Percentiles rank a stretch among this genome's conserved stretches.
phyloP scores from a whole-genome alignment of 2,888 invertebrate species.

The Drosophila barbarae region DNA sequence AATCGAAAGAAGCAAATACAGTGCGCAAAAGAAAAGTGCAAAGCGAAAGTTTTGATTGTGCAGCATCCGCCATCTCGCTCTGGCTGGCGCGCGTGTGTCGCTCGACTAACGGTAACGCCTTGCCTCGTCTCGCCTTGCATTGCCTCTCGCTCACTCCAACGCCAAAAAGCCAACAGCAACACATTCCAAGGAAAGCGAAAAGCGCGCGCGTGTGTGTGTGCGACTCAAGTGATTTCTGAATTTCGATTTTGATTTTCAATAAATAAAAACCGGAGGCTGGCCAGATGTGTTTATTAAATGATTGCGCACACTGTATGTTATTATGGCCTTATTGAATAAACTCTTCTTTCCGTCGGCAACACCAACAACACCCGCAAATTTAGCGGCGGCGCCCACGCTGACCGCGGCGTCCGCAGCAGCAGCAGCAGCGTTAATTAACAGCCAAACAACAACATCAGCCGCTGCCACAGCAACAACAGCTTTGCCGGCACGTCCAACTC shows the following conservation, averaged over 20 bases:
- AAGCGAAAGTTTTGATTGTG: slow-evolving; percentile 66
- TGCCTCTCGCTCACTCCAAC: slow-evolving; percentile 12
- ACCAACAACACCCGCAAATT: slow-evolving; percentile 79
- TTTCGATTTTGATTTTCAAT: slow-evolving; percentile 26
- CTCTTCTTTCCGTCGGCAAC: slow-evolving; percentile 83
- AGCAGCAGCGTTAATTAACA: slow-evolving; percentile 38
- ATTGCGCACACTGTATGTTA: slow-evolving; percentile 60
- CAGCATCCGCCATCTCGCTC: slow-evolving; percentile 39
- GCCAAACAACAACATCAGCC: slow-evolving; percentile 46
- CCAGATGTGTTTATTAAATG: slow-evolving; percentile 74
- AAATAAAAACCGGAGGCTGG: slow-evolving; percentile 48
- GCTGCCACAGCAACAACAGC: slow-evolving; percentile 56
- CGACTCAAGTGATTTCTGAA: slow-evolving; percentile 48
- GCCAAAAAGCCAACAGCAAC: slow-evolving; percentile 21
- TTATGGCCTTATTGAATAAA: slow-evolving; percentile 88
- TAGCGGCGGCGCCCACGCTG: slow-evolving; percentile 48
- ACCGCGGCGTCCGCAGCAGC: slow-evolving; percentile 48
- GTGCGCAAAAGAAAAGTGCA: slow-evolving; percentile 61
- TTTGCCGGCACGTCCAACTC: slow-evolving; percentile 52
- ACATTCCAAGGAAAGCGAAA: slow-evolving; percentile 38
- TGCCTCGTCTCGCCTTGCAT: slow-evolving; percentile 1
- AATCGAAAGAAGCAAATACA: slow-evolving; percentile 13
- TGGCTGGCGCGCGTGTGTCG: slow-evolving; percentile 25
- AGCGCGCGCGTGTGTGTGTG: slow-evolving; percentile 28
- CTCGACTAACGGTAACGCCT: slow-evolving; percentile 29